Base-by-base conservation (phyloP, 1,140 invertebrate species). In the Gonatopus flavifemur region DNA sequence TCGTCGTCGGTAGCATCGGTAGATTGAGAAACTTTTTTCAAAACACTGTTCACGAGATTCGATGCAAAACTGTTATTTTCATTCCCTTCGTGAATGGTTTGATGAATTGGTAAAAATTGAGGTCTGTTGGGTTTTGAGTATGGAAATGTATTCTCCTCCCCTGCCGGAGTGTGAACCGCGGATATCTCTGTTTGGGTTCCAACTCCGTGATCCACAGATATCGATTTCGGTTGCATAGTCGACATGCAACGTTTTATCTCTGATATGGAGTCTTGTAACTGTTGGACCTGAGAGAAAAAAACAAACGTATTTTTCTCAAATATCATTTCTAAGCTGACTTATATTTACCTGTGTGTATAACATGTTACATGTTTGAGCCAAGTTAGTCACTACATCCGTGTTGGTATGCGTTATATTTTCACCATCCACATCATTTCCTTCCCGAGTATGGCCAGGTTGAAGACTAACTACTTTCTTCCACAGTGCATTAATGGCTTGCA, bases 401-500 rank as follows among this genome's bases (percentile, higher is more conserved):
- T 82, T 82, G 10, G 78, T 67, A 2, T 76, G 74, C 0, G 55
- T 18, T 60, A 69, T 71, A 50, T 49, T 56, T 19, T 70, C 62
- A 3, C 30, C 32, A 37, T 74, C 61, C 39, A 43, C 63, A 5
- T 49, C 46, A 2, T 55, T 49, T 19, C 52, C 42, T 35, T 69
- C 63, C 55, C 63, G 60, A 48, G 55, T 63, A 37, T 45, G 43
- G 13, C 63, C 78, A 22, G 76, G 77, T 57, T 89, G 84, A 44
- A 89, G 69, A 2, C 82, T 83, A 12, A 87, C 87, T 12, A 94
- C 89, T 76, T 94, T 93, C 70, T 91, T 91, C 90, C 91, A 94
- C 3, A 95, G 73, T 6, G 89, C 88, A 67, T 90, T 90, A 50
- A 94, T 93, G 3, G 91, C 91, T 74, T 94, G 91, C 84, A 93